A percentile compares a stretch with the other conserved stretches of the same genome.
phyloP scores from a whole-genome alignment of 2,113 vertebrate species.

The Elachura formosa region DNA sequence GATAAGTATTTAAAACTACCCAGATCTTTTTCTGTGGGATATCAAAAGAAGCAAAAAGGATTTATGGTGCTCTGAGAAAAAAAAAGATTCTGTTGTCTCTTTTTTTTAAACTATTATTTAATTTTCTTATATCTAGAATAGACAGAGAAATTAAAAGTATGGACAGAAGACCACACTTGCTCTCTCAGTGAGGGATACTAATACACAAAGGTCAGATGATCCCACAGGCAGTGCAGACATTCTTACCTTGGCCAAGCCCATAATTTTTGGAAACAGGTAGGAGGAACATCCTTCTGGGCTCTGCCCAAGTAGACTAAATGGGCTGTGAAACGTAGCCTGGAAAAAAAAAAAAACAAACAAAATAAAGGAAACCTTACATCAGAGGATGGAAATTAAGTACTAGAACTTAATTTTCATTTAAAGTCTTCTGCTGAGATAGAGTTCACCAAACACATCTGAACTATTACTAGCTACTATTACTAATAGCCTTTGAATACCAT shows the following conservation, averaged over 20 bases:
- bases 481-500: not conserved
- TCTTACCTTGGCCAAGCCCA: slow-evolving; percentile 83
- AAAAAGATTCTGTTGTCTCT: not conserved
- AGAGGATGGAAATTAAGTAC: not conserved
- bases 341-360: not conserved
- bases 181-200: not conserved
- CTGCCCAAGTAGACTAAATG: slow-evolving; percentile 80
- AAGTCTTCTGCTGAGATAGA: not conserved
- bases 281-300: slow-evolving; percentile 85
- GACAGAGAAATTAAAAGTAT: not conserved
- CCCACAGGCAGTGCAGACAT: not conserved
- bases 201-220: not conserved
- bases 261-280: slow-evolving; percentile 84
- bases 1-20: not conserved
- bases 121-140: not conserved
- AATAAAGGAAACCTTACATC: not conserved
- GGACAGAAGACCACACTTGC: not conserved
- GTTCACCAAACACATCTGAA: not conserved
- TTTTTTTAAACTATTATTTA: not conserved
- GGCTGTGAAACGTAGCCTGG: slow-evolving; percentile 83
- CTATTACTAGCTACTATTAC: too few species aligned
- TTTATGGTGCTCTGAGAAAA: not conserved
- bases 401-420: not conserved
- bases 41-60: not conserved
- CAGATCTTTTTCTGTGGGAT: not conserved